Percentiles rank a stretch among this genome's conserved stretches.
Evolutionary conservation across 2,113 vertebrate genomes (phyloP).

Genomic region (Alaudala cheleensis): DNA sequence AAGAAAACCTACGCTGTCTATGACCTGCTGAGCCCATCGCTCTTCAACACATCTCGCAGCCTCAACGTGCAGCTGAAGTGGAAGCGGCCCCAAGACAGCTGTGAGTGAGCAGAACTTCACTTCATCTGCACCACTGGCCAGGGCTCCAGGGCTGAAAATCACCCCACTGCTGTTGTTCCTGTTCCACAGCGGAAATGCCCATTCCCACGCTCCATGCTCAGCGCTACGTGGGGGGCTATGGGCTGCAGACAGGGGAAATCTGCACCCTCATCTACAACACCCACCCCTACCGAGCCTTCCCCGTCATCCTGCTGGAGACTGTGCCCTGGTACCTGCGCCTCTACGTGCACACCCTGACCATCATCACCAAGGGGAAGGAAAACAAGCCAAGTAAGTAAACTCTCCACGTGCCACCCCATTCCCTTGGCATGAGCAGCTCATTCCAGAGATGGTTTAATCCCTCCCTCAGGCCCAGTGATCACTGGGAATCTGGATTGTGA

Average conservation of each 20-base stretch:
- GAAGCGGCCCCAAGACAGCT: slow-evolving; percentile 80
- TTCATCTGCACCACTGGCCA: neutral
- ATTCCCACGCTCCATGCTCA: slow-evolving; percentile 87
- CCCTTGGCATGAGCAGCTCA: neutral
- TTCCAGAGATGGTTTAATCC: neutral
- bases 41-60: slow-evolving; percentile 83
- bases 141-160: neutral
- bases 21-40: slow-evolving; percentile 80
- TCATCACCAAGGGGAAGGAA: slow-evolving; percentile 90
- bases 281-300: slow-evolving; percentile 91
- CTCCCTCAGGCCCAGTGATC: neutral
- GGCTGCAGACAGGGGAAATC: slow-evolving; percentile 91
- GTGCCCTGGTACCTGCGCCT: slow-evolving; percentile 97
- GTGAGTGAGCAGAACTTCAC: slow-evolving; percentile 60
- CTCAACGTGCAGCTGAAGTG: slow-evolving; percentile 92
- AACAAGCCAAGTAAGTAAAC: slow-evolving; percentile 90
- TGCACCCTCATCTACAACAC: slow-evolving; percentile 92
- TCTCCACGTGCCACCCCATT: neutral
- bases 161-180: neutral
- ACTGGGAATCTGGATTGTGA: neutral
- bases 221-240: slow-evolving; percentile 91
- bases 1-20: slow-evolving; percentile 87
- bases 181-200: slow-evolving; percentile 76
- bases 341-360: slow-evolving; percentile 91
- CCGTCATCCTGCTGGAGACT: slow-evolving; percentile 87